Evolutionary conservation across 2,113 vertebrate species (phyloP).

Genomic region (Leptobrachium leishanense): DNA sequence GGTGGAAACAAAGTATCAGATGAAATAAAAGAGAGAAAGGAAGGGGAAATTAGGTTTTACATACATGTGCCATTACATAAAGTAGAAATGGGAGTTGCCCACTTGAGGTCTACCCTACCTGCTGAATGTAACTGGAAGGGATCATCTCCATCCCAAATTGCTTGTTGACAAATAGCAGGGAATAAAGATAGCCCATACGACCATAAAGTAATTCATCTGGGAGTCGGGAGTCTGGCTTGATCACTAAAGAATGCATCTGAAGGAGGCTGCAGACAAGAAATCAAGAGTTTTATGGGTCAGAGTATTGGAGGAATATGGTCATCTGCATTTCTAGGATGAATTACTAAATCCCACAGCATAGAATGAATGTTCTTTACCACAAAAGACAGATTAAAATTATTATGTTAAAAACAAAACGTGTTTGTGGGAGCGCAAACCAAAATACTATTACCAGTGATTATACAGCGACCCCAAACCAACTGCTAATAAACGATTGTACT

Average conservation of each 20-base stretch:
- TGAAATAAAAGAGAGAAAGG: conserved; percentile 17
- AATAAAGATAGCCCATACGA: conserved; percentile 83
- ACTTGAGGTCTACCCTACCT: conserved; percentile 66
- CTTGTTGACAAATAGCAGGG: conserved; percentile 89
- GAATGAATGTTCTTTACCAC: no score
- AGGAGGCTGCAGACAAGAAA: conserved; percentile 74
- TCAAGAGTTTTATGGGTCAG: not conserved
- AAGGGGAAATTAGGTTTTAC: no score
- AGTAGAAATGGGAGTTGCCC: not conserved
- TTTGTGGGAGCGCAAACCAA: no score
- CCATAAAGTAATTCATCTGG: conserved; percentile 92
- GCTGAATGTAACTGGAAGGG: conserved; percentile 83
- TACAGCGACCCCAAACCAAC: no score
- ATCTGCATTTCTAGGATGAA: no score
- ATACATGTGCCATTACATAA: not conserved
- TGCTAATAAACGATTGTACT: no score
- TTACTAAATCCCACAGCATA: no score
- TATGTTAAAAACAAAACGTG: no score
- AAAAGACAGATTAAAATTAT: no score
- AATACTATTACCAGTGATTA: no score
- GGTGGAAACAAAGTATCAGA: not conserved
- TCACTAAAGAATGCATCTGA: conserved; percentile 69
- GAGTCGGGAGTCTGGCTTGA: conserved; percentile 69
- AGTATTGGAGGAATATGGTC: no score
- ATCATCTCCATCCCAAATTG: conserved; percentile 86